phyloP scores from a whole-genome alignment of 1,140 invertebrate species.

The Physella acuta region DNA sequence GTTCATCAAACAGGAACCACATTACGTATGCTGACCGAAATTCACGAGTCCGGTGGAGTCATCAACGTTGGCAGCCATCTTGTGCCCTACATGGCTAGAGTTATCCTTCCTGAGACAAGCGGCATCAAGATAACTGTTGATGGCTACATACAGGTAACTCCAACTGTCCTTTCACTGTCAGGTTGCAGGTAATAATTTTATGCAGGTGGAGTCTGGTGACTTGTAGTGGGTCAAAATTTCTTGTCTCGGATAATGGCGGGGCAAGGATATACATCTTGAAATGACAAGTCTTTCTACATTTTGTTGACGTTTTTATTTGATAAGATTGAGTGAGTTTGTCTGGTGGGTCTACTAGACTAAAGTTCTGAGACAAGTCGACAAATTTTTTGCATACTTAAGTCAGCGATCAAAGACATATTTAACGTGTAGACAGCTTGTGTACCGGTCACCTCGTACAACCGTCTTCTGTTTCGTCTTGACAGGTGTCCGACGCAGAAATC shows the following conservation, averaged over 20 bases:
- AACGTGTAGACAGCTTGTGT: no score
- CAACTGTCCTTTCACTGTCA: background rate
- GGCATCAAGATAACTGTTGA: background rate
- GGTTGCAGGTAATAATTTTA: background rate
- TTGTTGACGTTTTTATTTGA: background rate
- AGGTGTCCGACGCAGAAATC: no score
- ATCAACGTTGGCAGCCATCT: constrained; percentile 7
- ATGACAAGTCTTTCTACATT: background rate
- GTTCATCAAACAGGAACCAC: background rate
- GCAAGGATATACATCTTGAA: background rate
- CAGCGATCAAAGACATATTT: no score
- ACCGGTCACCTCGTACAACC: no score
- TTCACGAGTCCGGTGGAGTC: constrained; percentile 2
- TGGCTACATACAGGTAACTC: constrained; percentile 3
- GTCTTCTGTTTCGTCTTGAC: no score
- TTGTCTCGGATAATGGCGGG: background rate
- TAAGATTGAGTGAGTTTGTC: background rate
- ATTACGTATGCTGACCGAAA: background rate
- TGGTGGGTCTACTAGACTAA: background rate
- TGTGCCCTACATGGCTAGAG: background rate
- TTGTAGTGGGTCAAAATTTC: background rate
- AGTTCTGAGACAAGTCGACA: background rate
- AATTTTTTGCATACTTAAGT: no score
- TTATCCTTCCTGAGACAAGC: background rate
- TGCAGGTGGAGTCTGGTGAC: background rate